Conservation (phyloP, 2,797 vertebrate species). For the Amphiprion clarkii region DNA sequence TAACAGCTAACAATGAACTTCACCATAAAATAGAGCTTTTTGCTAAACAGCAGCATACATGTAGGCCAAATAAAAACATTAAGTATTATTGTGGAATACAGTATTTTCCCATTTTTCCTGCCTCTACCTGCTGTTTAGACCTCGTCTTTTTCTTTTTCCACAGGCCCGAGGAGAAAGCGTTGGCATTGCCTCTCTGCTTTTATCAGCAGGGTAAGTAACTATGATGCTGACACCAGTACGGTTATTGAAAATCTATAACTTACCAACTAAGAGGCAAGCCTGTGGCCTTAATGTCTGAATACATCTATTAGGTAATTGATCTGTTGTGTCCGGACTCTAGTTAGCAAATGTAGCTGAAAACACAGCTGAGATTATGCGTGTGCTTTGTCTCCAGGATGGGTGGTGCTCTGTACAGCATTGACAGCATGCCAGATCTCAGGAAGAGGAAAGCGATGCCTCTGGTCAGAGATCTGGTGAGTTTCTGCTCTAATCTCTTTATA, state of each 20-base stretch:
- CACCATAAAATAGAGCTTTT: conserved; percentile 13
- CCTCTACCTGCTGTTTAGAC: conserved; percentile 21
- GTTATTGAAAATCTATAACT: conserved; percentile 48
- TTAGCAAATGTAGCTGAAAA: conserved; percentile 21
- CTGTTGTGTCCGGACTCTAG: conserved; percentile 4
- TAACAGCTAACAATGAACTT: conserved; percentile 1
- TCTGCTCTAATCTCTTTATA: conserved; percentile 59
- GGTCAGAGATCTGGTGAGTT: conserved; percentile 98
- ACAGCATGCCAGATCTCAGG: conserved; percentile 99
- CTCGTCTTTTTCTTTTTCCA: conserved; percentile 47
- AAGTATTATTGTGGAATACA: background rate
- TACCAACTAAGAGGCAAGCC: conserved; percentile 18
- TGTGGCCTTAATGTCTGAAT: conserved; percentile 19
- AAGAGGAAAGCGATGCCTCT: conserved; percentile 98
- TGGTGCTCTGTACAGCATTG: conserved; percentile 98
- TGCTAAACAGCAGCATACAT: background rate
- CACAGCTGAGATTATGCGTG: conserved; percentile 16
- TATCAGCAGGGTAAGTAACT: conserved; percentile 93
- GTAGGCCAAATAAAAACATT: conserved; percentile 11
- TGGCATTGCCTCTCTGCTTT: conserved; percentile 92
- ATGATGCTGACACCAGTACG: conserved; percentile 29
- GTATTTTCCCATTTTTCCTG: conserved; percentile 2
- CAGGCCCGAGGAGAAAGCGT: conserved; percentile 93
- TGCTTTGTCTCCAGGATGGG: conserved; percentile 89
- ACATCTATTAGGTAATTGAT: conserved; percentile 35